Evolutionary conservation across 1,140 invertebrate genomes (phyloP).

Genomic region (Plodia interpunctella): DNA sequence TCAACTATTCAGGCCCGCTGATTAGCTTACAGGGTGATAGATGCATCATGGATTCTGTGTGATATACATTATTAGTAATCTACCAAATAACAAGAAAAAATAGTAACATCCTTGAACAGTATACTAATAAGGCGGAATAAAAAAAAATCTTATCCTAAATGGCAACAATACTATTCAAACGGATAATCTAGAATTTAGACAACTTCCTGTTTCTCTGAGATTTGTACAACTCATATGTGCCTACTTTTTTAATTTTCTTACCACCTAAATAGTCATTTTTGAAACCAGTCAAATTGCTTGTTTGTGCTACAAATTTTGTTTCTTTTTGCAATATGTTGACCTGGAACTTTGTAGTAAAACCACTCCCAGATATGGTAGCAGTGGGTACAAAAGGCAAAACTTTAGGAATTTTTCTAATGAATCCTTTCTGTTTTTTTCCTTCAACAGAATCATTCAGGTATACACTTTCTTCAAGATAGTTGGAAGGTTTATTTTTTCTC

Average conservation of each 20-base stretch:
- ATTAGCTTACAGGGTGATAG: no score
- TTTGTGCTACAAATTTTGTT: constrained; percentile 50
- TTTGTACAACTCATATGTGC: constrained; percentile 55
- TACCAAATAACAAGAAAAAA: no score
- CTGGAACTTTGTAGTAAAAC: constrained; percentile 61
- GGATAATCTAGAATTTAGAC: constrained; percentile 50
- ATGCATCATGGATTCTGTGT: no score
- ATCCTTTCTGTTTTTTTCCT: constrained; percentile 38
- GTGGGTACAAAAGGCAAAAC: constrained; percentile 61
- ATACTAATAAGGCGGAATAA: constrained; percentile 10
- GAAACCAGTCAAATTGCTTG: constrained; percentile 39
- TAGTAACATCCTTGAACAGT: constrained; percentile 2
- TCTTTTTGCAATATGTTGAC: constrained; percentile 47
- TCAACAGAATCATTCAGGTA: constrained; percentile 43
- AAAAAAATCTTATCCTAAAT: background rate
- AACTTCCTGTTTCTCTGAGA: constrained; percentile 55
- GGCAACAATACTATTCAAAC: background rate
- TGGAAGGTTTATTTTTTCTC: constrained; percentile 53
- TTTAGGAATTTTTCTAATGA: constrained; percentile 44
- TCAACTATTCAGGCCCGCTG: no score
- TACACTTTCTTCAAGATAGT: constrained; percentile 63
- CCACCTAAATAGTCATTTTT: constrained; percentile 47
- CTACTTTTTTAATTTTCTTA: constrained; percentile 47
- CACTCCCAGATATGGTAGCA: constrained; percentile 46
- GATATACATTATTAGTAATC: no score